Evolutionary conservation across 2,888 invertebrate species (phyloP), one percentile per base, ranked within the genome.

Genomic region (Pocota personata): DNA sequence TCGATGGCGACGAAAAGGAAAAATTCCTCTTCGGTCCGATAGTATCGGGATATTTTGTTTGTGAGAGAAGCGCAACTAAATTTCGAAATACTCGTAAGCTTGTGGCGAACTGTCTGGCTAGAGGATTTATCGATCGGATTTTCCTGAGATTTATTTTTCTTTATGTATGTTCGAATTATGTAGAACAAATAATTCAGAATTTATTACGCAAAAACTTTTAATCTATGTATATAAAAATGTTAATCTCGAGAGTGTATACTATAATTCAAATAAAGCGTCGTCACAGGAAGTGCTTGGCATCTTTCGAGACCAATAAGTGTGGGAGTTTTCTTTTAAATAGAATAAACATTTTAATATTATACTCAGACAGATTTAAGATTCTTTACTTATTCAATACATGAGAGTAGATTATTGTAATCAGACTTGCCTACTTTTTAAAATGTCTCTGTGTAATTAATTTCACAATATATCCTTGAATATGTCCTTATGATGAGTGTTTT

Each of bases 41-140:
- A 16, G 37, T 0, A 69, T 32, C 52, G 21, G 52, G 35, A 35
- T 40, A 60, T 48, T 48, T 21, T 48, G 0, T 21, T 19, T 19
- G 32, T 5, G 37, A 27, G n/a, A n/a, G 6, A 27, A 12, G 16
- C 30, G 30, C 8, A 30, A 55, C 12, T 16, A 30, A 57, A 52
- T 77, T 66, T 71, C 43, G 46, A 40, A 58, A 82, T 35, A 6
- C 32, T 8, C 32, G 32, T 35, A 62, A 35, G 40, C 67, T 48
- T 82, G 71, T 66, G 69, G 30, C 62, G 24, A 43, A 30, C 48
- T 72, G 77, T 52, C 82, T n/a, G 57, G 48, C 7, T 16, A n/a
- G 67, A 40, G 76, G 50, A 77, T 67, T 77, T 77, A 67, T 77
- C 50, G 66, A 77, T 58, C 32, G 76, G 58, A 77, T 77, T 77